Evolutionary conservation across 2,797 vertebrate species (phyloP), one percentile per base, ranked within the genome.

Genomic region (Natrix natrix): DNA sequence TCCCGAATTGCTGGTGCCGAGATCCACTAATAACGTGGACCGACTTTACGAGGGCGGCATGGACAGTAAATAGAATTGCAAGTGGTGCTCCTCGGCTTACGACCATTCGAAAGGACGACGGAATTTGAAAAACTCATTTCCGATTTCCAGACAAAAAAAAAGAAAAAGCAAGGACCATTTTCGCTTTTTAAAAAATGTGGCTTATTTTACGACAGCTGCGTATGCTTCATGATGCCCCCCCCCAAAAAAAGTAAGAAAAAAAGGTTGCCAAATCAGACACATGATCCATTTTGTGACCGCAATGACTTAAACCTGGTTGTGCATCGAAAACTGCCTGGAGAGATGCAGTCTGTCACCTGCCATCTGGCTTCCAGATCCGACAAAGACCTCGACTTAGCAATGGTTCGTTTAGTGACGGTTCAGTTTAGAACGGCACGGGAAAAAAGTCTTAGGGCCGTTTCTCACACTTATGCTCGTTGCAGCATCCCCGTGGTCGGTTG

Each of bases 191-290:
- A 63, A 32, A 69, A 69, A 0, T 1, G 28, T 1, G 63, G 28
- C 28, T 0, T n/a, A 5, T 32, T 66, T 69, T 69, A 69, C 2
- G 5, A 69, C 14, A 0, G 13, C 5, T 16, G n/a, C 2, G 0
- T 7, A 69, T 14, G n/a, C n/a, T 69, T 32, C n/a, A 2, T 5
- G 2, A 69, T n/a, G n/a, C n/a, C n/a, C n/a, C n/a, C n/a, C n/a
- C n/a, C n/a, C n/a, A n/a, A n/a, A n/a, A n/a, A n/a, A n/a, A n/a
- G n/a, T n/a, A n/a, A n/a, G n/a, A n/a, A n/a, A n/a, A n/a, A n/a
- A n/a, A n/a, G n/a, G n/a, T n/a, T n/a, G n/a, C n/a, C n/a, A n/a
- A n/a, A n/a, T n/a, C n/a, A n/a, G n/a, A n/a, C n/a, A n/a, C n/a
- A n/a, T n/a, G n/a, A n/a, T n/a, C n/a, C n/a, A n/a, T n/a, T n/a